Evolutionary conservation across 2,888 invertebrate species (phyloP).

Genomic region (Zootermopsis nevadensis): DNA sequence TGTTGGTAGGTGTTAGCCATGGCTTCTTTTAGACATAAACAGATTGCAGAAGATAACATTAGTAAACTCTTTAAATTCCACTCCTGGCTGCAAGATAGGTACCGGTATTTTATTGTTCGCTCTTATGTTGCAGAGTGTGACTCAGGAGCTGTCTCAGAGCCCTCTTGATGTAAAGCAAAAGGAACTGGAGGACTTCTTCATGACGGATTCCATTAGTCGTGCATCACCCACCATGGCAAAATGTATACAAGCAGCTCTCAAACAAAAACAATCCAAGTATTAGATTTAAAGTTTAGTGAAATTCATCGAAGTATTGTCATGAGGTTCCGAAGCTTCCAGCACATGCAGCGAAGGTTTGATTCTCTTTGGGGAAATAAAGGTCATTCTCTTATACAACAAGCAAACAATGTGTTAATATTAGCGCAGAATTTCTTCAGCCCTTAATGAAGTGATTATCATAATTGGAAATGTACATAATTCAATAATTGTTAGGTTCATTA

Average conservation of each 20-base stretch:
- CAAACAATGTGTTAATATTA: not conserved
- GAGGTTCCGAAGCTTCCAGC: not conserved
- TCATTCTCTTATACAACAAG: not conserved
- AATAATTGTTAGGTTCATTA: not conserved
- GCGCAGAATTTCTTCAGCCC: not conserved
- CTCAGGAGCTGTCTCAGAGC: constrained; percentile 58
- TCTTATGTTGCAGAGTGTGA: constrained; percentile 58
- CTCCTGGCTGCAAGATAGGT: no score
- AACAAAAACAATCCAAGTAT: constrained; percentile 68
- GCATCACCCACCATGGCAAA: constrained; percentile 99
- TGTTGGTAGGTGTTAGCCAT: no score
- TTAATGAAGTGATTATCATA: not conserved
- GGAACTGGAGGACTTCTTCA: constrained; percentile 86
- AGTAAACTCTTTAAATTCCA: no score
- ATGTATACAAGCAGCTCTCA: constrained; percentile 91
- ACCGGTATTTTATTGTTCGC: not conserved
- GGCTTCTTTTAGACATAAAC: no score
- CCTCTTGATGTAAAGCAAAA: constrained; percentile 80
- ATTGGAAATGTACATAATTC: not conserved
- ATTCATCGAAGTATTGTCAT: not conserved
- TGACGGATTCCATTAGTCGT: constrained; percentile 96
- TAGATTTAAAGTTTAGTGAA: not conserved
- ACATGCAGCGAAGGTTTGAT: no score
- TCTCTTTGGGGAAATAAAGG: not conserved
- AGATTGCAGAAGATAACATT: no score